These are phyloP conservation scores for Molossus molossus DNA, from an alignment of 2,797 vertebrate genomes.

Conservation along the genomic window DNA sequence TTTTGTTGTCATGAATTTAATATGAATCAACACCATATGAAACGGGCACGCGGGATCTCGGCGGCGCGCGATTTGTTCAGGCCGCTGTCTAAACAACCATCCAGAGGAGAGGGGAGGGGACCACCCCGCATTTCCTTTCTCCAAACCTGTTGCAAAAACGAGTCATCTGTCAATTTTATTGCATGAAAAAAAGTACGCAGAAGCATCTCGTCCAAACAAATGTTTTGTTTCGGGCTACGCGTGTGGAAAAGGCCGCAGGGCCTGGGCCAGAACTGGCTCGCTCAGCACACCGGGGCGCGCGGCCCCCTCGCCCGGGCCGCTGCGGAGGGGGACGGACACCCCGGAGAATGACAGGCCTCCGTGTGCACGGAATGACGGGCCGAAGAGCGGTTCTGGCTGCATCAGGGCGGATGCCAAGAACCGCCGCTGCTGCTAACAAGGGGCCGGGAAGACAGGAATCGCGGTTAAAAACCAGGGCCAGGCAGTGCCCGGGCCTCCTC, in stretches of 20 bases:
- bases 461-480: neutral
- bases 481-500: too few species aligned
- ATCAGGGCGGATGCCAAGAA: neutral
- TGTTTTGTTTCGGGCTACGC: constrained; percentile 88
- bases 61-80: constrained; percentile 92
- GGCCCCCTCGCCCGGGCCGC: accelerated
- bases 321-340: accelerated
- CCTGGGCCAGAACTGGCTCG: constrained; percentile 79
- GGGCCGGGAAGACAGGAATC: neutral
- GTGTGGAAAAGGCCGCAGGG: constrained; percentile 87
- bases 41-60: constrained; percentile 91
- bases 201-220: constrained; percentile 89
- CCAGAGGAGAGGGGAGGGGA: constrained; percentile 75
- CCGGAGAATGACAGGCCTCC: constrained; percentile 62
- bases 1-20: constrained; percentile 92
- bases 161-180: constrained; percentile 92
- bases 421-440: neutral
- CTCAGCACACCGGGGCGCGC: constrained; percentile 69
- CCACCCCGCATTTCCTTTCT: constrained; percentile 87
- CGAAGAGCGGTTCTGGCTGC: neutral
- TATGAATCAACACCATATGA: constrained; percentile 92
- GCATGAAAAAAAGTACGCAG: constrained; percentile 89
- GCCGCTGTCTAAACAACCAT: constrained; percentile 90
- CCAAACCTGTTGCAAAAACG: constrained; percentile 91
- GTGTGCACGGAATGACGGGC: constrained; percentile 40